Evolutionary conservation across 2,113 vertebrate genomes (phyloP).

Genomic region (Machaerirhynchus nigripectus): DNA sequence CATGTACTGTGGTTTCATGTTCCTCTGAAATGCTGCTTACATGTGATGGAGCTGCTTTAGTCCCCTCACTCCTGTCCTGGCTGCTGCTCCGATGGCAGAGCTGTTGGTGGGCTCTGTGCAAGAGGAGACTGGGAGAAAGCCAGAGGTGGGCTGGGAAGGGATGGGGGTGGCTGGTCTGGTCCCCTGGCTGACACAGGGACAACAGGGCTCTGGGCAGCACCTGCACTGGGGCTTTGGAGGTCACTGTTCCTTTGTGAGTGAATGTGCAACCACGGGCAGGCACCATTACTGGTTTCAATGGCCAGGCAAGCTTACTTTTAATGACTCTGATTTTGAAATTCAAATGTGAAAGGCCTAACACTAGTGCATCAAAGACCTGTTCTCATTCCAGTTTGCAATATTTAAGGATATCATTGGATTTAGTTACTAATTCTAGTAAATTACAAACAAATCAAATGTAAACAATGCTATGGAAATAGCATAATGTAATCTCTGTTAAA

Average conservation of each 20-base stretch:
- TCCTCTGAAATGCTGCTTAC: background rate
- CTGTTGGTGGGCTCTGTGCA: background rate
- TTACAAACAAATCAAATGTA: constrained; percentile 5
- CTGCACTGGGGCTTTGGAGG: background rate
- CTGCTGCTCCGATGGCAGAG: background rate
- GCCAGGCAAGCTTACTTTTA: background rate
- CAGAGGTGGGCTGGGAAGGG: background rate
- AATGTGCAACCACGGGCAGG: constrained; percentile 21
- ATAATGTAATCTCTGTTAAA: background rate
- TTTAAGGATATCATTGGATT: background rate
- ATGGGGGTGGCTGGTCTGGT: background rate
- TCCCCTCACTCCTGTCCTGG: background rate
- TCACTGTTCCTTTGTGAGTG: background rate
- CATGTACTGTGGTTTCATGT: background rate
- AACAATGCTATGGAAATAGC: background rate
- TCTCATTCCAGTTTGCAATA: background rate
- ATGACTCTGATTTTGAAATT: constrained; percentile 10
- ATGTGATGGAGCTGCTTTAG: background rate
- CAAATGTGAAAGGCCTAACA: constrained; percentile 52
- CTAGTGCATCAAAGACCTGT: background rate
- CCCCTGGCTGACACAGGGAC: background rate
- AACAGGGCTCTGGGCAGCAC: background rate
- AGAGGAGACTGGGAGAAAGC: background rate
- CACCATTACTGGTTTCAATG: background rate
- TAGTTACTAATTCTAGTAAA: background rate